phyloP scores from a whole-genome alignment of 2,888 invertebrate genomes.

The Iphiclides podalirius region DNA sequence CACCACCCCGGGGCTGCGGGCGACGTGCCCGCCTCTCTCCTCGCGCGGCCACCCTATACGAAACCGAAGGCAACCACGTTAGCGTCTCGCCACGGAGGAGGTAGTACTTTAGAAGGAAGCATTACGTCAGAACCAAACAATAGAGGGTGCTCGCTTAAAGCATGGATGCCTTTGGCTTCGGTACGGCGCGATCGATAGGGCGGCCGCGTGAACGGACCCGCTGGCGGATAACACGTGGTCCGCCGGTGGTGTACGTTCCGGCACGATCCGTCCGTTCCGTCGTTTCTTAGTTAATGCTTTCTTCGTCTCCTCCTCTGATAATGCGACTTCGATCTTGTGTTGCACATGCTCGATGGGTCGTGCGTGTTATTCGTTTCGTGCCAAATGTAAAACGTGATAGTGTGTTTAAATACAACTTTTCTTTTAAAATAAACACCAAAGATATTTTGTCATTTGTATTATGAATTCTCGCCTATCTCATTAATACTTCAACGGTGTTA shows the following conservation, averaged over 20 bases:
- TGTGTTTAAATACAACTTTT: not conserved
- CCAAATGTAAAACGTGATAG: not conserved
- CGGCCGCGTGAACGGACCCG: slow-evolving; percentile 44
- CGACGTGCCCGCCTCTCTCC: slow-evolving; percentile 40
- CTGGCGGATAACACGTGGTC: slow-evolving; percentile 27
- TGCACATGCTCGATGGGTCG: slow-evolving; percentile 26
- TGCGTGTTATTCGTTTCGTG: slow-evolving; percentile 12
- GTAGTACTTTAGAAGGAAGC: slow-evolving; percentile 41
- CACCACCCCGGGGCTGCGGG: slow-evolving; percentile 66
- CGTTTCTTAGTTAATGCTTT: slow-evolving; percentile 39
- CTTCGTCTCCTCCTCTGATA: slow-evolving; percentile 46
- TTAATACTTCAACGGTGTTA: no score
- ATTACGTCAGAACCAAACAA: slow-evolving; percentile 6
- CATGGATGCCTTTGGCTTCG: slow-evolving; percentile 76
- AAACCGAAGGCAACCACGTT: slow-evolving; percentile 89
- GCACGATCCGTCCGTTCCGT: slow-evolving; percentile 29
- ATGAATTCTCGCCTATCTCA: no score
- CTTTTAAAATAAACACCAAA: not conserved
- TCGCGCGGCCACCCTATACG: slow-evolving; percentile 82
- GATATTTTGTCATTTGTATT: no score
- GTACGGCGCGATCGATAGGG: no score
- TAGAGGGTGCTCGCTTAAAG: not conserved
- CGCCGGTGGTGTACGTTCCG: slow-evolving; percentile 24
- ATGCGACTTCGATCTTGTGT: slow-evolving; percentile 43
- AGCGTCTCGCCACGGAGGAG: slow-evolving; percentile 35